Base-by-base conservation (phyloP, 2,797 vertebrate genomes). In the Microtus agrestis region DNA sequence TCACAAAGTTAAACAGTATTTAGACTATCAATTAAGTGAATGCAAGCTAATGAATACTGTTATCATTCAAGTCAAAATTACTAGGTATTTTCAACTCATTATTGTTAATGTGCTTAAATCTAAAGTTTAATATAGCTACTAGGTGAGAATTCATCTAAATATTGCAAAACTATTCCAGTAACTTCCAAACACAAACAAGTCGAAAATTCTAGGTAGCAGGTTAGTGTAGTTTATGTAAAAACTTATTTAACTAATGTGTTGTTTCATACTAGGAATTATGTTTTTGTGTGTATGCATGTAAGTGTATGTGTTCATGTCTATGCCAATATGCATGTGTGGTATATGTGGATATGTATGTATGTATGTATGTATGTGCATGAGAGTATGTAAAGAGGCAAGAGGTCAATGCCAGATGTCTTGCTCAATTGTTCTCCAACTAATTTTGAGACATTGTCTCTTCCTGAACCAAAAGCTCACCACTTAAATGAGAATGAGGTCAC, bases 21-120 rank as follows among this genome's bases (percentile, higher is more conserved):
- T 34, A 46, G 34, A 79, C 34, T 71, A 79, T 67, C 23, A 88
- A 77, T 86, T 40, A 54, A 69, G 61, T 65, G 11, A 51, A 80
- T 65, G 40, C 27, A 84, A 37, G 63, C 21, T 78, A 77, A 13
- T 25, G 87, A 84, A 65, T 34, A 61, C 10, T 82, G 13, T n/a
- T 31, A 85, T 9, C 12, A 8, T 91, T 93, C 31, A 93, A 37
- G 51, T 91, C 6, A 74, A 93, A 92, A 79, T 87, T 87, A 40
- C 4, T 81, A 59, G 1, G 10, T 73, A 65, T 67, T 86, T 82
- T 95, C 9, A 92, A 89, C 48, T 84, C 1, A 69, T 74, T 79
- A 0, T 25, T 85, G 15, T 89, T 46, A 79, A 34, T 51, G 23
- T 74, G 29, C 67, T 56, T 34, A 51, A 4, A 71, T 84, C 23